Percentiles rank a stretch among this genome's conserved stretches.
Evolutionary conservation across 92 coral and sea anemone genomes (phyloP).

Genomic region (Actinernus sp.): DNA sequence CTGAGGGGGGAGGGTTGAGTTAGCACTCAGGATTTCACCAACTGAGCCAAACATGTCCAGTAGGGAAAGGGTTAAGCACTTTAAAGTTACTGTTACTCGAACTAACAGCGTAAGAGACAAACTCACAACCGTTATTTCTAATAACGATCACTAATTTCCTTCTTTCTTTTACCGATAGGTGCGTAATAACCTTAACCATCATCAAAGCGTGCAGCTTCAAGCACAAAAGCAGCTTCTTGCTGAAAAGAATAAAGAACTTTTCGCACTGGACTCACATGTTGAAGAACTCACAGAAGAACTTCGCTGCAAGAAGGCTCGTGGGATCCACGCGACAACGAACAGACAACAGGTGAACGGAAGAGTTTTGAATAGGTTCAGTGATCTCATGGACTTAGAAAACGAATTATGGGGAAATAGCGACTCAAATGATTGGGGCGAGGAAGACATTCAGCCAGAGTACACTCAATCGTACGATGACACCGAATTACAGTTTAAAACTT

Average conservation of each 20-base stretch:
- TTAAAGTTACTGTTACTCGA: too few relatives aligned
- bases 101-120: too few relatives aligned
- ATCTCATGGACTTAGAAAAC: conserved; percentile 20
- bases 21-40: too few relatives aligned
- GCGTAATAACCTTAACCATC: conserved; percentile 85
- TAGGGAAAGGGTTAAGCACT: too few relatives aligned
- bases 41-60: too few relatives aligned
- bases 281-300: conserved; percentile 62
- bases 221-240: conserved; percentile 89
- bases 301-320: conserved; percentile 30
- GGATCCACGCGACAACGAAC: conserved; percentile 1
- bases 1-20: too few relatives aligned
- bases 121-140: too few relatives aligned
- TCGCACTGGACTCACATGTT: conserved; percentile 82
- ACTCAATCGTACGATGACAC: conserved; percentile 20
- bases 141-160: too few relatives aligned
- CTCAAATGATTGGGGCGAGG: conserved; percentile 15
- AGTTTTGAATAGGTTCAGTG: conserved; percentile 1
- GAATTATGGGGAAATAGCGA: conserved; percentile 32
- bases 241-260: conserved; percentile 83
- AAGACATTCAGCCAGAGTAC: conserved; percentile 20
- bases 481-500: conserved; percentile 5
- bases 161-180: too few relatives aligned
- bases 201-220: conserved; percentile 86
- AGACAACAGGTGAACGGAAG: conserved; percentile 14